A percentile compares a stretch with the other conserved stretches of the same genome.
Evolutionary conservation across 2,113 vertebrate species (phyloP).

Genomic region (Nothobranchius kuhntae): DNA sequence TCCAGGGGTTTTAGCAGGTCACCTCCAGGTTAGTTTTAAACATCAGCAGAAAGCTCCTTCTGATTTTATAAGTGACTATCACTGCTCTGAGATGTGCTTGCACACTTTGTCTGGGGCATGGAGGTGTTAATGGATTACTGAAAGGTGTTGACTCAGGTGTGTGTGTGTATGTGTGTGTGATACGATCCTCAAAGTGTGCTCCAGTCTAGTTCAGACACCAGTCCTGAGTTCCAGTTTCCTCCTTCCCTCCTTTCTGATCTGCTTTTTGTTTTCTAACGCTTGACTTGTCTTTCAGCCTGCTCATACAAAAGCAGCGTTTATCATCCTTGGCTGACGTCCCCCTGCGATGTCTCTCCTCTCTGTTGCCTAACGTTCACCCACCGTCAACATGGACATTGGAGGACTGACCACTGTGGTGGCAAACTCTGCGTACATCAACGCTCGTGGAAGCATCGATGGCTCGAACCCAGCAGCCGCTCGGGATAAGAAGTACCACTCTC

Average conservation of each 20-base stretch:
- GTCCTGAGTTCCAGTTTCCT: slow-evolving; percentile 28
- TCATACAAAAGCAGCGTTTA: background rate
- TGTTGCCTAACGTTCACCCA: slow-evolving; percentile 34
- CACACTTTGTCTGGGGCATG: slow-evolving; percentile 75
- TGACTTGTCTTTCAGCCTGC: background rate
- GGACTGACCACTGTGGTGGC: slow-evolving; percentile 82
- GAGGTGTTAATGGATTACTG: slow-evolving; percentile 82
- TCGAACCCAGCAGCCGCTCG: slow-evolving; percentile 68
- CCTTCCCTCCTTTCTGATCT: slow-evolving; percentile 22
- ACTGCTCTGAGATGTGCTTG: slow-evolving; percentile 41
- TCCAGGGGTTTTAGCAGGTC: too few relatives aligned
- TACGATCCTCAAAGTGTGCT: slow-evolving; percentile 50
- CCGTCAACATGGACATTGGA: slow-evolving; percentile 80
- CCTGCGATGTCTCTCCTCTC: slow-evolving; percentile 52
- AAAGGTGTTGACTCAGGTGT: slow-evolving; percentile 86
- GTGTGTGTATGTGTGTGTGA: slow-evolving; percentile 55
- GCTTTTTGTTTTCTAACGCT: slow-evolving; percentile 19
- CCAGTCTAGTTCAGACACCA: slow-evolving; percentile 44
- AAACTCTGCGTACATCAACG: slow-evolving; percentile 83
- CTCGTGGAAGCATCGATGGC: slow-evolving; percentile 81
- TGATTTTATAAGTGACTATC: background rate
- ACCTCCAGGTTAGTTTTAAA: too few relatives aligned
- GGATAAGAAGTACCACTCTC: slow-evolving; percentile 81
- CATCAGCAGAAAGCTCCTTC: too few relatives aligned
- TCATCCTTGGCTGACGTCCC: background rate